phyloP scores from a whole-genome alignment of 2,113 vertebrate species.

The Psammodynastes pulverulentus region DNA sequence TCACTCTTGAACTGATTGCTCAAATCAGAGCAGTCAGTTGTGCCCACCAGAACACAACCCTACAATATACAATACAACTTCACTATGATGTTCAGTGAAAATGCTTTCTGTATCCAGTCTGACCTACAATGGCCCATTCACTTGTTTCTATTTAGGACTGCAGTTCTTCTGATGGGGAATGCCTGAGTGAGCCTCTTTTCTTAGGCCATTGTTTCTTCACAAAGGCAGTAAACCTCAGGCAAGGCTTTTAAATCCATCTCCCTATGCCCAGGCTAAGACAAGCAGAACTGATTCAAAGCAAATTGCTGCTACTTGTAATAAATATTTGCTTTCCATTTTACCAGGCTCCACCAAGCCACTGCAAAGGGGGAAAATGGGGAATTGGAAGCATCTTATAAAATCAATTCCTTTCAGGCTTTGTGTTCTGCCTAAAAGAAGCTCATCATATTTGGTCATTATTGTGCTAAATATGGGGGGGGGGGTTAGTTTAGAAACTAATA shows the following conservation, averaged over 20 bases:
- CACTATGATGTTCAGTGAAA: not conserved
- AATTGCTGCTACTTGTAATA: constrained; percentile 22
- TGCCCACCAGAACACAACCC: not conserved
- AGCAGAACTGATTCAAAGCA: constrained; percentile 7
- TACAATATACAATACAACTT: not conserved
- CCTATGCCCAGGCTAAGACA: not conserved
- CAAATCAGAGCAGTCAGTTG: not conserved
- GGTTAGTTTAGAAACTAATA: constrained; percentile 63
- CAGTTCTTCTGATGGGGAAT: not conserved
- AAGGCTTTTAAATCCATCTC: not conserved
- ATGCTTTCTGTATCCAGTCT: not conserved
- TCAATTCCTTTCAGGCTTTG: constrained; percentile 12
- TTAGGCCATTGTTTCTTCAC: not conserved
- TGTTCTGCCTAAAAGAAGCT: constrained; percentile 35
- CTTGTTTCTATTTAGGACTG: not conserved
- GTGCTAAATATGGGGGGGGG: too few relatives aligned
- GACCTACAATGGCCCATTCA: not conserved
- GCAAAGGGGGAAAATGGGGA: not conserved
- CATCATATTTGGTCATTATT: constrained; percentile 40
- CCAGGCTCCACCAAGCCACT: constrained; percentile 1
- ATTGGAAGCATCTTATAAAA: not conserved
- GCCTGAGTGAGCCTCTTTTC: not conserved
- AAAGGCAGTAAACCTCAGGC: fast-evolving
- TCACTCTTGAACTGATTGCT: not conserved
- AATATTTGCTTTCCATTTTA: constrained; percentile 14